Evolutionary conservation across 2,888 invertebrate species (phyloP).

Genomic region (Synanthedon vespiformis): DNA sequence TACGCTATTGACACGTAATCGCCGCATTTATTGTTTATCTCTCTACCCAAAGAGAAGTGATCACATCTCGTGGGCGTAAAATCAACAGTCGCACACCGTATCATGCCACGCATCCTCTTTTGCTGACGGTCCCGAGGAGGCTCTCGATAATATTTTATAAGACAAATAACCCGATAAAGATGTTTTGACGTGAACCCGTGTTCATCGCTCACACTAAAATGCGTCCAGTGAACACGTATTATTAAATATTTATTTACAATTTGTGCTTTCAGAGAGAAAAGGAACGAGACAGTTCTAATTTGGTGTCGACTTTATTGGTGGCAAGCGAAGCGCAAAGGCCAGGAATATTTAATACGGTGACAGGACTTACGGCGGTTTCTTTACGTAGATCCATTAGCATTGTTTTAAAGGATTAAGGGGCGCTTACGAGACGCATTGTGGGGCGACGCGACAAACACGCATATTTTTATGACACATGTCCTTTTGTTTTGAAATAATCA

Average conservation of each 20-base stretch:
- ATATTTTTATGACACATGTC: conserved; percentile 65
- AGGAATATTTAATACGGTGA: conserved; percentile 54
- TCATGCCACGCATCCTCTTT: conserved; percentile 59
- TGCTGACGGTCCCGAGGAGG: conserved; percentile 67
- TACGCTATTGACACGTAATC: conserved; percentile 61
- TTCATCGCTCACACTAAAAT: conserved; percentile 70
- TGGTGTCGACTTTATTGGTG: conserved; percentile 66
- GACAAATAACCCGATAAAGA: conserved; percentile 71
- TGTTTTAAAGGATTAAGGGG: conserved; percentile 67
- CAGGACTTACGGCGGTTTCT: conserved; percentile 54
- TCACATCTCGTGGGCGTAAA: conserved; percentile 63
- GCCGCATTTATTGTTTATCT: conserved; percentile 66
- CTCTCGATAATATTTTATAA: conserved; percentile 71
- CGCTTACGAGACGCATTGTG: conserved; percentile 44
- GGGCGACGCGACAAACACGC: conserved; percentile 37
- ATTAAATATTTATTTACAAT: conserved; percentile 67
- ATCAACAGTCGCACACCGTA: conserved; percentile 61
- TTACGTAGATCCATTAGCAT: conserved; percentile 67
- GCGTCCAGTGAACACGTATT: conserved; percentile 64
- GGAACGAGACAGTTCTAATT: conserved; percentile 55
- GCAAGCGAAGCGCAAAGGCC: conserved; percentile 61
- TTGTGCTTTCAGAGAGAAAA: conserved; percentile 51
- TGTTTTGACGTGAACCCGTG: conserved; percentile 70
- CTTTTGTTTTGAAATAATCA: conserved; percentile 46
- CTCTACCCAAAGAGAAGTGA: conserved; percentile 56